Evolutionary conservation across 2,113 vertebrate genomes (phyloP), one percentile per base, ranked within the genome.

Genomic region (Cryptotis parvus): DNA sequence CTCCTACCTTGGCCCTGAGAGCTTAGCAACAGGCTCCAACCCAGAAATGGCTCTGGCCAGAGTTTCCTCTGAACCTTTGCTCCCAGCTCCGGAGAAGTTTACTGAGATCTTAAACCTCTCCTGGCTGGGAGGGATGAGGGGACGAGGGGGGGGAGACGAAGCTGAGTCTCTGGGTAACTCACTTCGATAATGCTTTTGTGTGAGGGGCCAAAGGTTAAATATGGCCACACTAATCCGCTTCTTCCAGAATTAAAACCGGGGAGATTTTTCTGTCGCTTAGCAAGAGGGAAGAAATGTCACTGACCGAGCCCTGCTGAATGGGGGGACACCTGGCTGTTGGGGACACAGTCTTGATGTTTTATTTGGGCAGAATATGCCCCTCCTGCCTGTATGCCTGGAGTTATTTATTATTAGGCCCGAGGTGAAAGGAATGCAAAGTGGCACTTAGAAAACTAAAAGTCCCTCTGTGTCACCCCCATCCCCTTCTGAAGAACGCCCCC

Each of bases 171-270:
- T 98, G 97, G 97, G 98, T 98, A 98, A 99, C 98, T 96, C 97
- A 98, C 98, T 98, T 98, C 98, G 98, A 99, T 98, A 98, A 98
- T 96, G 97, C 97, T 98, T 99, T 99, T 99, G 98, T 99, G 97
- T 89, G 58, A 0, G 83, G 55, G 98, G 98, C 98, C 98, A 99
- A 98, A 98, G 99, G 99, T 99, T 98, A 98, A 98, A 98, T 98
- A 98, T 98, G 98, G 98, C 98, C 97, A 96, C 98, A 96, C 98
- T 99, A 99, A 99, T 99, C 99, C 97, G 97, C 97, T 98, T 98
- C 98, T 98, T 98, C 98, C 97, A 98, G 98, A 98, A 98, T 98
- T 98, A 98, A 98, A 98, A 97, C 98, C 98, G 97, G 98, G 96
- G 96, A 98, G 97, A 97, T 98, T 97, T 98, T 97, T 98, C 98